Evolutionary conservation across 2,888 invertebrate genomes (phyloP).

Genomic region (Eulithis prunata): DNA sequence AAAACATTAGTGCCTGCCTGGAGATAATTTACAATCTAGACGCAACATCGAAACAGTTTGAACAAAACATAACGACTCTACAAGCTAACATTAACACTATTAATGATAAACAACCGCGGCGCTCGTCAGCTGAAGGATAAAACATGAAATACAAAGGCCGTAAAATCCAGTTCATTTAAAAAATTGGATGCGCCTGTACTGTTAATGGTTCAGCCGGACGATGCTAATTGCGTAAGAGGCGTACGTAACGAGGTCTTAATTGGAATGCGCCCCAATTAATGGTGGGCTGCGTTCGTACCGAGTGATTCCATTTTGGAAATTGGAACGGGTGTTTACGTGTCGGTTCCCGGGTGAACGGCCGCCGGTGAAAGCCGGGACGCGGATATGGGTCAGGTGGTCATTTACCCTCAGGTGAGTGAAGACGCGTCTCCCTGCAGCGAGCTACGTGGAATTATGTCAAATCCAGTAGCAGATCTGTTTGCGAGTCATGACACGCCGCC

Average conservation of each 20-base stretch:
- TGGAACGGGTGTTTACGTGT: constrained; percentile 72
- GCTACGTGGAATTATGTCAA: constrained; percentile 55
- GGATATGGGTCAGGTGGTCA: constrained; percentile 82
- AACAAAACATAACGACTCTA: constrained; percentile 8
- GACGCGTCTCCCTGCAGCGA: constrained; percentile 50
- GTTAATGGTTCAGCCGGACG: constrained; percentile 60
- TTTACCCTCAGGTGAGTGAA: constrained; percentile 76
- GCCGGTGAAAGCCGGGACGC: constrained; percentile 76
- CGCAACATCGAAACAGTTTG: constrained; percentile 5
- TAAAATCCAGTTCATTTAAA: constrained; percentile 46
- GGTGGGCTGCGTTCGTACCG: constrained; percentile 62
- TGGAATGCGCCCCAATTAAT: constrained; percentile 83
- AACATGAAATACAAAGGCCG: constrained; percentile 37
- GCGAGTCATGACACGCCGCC: constrained; percentile 37
- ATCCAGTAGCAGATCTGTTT: constrained; percentile 44
- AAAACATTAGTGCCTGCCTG: not conserved
- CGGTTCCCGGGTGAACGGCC: constrained; percentile 80
- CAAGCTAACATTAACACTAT: constrained; percentile 14
- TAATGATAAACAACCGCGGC: constrained; percentile 15
- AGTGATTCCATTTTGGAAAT: constrained; percentile 73
- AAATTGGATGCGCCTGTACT: constrained; percentile 55
- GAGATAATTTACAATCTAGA: not conserved
- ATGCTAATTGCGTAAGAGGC: constrained; percentile 78
- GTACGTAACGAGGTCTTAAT: constrained; percentile 78
- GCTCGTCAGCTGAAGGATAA: constrained; percentile 39